These are phyloP conservation scores for Coptodon bakossiorum DNA, from an alignment of 2,113 vertebrate genomes.

Conservation along the genomic window DNA sequence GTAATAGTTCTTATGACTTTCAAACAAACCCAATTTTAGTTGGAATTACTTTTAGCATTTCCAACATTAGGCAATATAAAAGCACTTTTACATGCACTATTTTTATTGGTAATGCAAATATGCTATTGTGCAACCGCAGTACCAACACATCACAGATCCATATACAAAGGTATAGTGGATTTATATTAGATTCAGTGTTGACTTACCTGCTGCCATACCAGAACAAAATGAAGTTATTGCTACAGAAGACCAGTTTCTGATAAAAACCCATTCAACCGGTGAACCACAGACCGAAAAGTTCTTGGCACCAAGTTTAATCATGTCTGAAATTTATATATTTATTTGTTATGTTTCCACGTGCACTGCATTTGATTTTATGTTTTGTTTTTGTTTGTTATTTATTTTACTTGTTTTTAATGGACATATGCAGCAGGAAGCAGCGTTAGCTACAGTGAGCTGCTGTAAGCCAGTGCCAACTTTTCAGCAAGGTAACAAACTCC, in stretches of 20 bases:
- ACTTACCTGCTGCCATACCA: not conserved
- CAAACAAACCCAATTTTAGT: not conserved
- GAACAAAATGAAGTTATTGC: not conserved
- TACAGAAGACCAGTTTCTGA: not conserved
- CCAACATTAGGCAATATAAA: not conserved
- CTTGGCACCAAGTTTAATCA: not conserved
- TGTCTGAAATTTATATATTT: not conserved
- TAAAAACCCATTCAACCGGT: not conserved
- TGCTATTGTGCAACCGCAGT: not conserved
- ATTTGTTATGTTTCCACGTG: not conserved
- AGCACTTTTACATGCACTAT: not conserved
- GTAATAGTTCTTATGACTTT: not conserved
- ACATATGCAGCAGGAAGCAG: not conserved
- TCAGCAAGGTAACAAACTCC: not conserved
- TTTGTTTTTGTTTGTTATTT: not conserved
- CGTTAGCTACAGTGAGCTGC: not conserved
- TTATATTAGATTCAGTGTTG: not conserved
- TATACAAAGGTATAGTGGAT: not conserved
- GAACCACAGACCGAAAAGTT: not conserved
- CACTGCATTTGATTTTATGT: not conserved
- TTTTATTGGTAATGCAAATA: not conserved
- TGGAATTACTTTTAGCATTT: not conserved
- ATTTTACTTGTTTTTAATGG: not conserved
- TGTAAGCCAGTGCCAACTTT: not conserved
- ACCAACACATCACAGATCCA: not conserved